Percentiles rank a stretch among this genome's conserved stretches.
Evolutionary conservation across 92 coral and sea anemone genomes (phyloP).

Genomic region (Chrysogorgia sp.): DNA sequence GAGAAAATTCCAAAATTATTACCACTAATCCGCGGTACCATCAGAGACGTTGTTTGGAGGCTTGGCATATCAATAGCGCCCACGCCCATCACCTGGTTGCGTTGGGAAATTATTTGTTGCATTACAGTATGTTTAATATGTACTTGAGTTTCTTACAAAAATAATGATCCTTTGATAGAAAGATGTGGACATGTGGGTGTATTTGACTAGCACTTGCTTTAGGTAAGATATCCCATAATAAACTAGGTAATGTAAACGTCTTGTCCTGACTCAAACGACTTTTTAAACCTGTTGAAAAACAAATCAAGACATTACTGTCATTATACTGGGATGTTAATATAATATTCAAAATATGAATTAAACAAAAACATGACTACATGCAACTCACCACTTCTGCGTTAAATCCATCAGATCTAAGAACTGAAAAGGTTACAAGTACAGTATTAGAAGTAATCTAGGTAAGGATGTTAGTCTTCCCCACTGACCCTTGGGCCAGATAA

Average conservation of each 20-base stretch:
- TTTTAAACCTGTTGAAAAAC: slow-evolving; percentile 66
- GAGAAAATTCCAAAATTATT: too few species aligned
- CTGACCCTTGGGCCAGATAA: too few species aligned
- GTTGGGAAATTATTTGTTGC: neutral
- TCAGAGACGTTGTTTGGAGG: too few species aligned
- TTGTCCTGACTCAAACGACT: slow-evolving; percentile 69
- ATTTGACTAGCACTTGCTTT: slow-evolving; percentile 96
- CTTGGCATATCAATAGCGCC: too few species aligned
- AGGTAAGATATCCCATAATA: slow-evolving; percentile 89
- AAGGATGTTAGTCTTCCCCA: neutral
- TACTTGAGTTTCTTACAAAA: slow-evolving; percentile 87
- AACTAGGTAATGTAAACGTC: slow-evolving; percentile 71
- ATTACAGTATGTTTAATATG: too few species aligned
- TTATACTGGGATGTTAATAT: too few species aligned
- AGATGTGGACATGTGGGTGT: slow-evolving; percentile 90
- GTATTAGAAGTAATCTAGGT: slow-evolving; percentile 4
- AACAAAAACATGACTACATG: too few species aligned
- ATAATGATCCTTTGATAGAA: slow-evolving; percentile 79
- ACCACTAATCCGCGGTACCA: too few species aligned
- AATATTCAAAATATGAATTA: too few species aligned
- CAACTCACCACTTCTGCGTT: slow-evolving; percentile 78
- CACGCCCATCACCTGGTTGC: too few species aligned
- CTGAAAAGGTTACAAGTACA: slow-evolving; percentile 39
- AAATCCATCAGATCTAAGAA: slow-evolving; percentile 82
- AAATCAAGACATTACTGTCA: neutral